Evolutionary conservation across 2,888 invertebrate genomes (phyloP), one percentile per base, ranked within the genome.

Genomic region (Pedicia rivosa): DNA sequence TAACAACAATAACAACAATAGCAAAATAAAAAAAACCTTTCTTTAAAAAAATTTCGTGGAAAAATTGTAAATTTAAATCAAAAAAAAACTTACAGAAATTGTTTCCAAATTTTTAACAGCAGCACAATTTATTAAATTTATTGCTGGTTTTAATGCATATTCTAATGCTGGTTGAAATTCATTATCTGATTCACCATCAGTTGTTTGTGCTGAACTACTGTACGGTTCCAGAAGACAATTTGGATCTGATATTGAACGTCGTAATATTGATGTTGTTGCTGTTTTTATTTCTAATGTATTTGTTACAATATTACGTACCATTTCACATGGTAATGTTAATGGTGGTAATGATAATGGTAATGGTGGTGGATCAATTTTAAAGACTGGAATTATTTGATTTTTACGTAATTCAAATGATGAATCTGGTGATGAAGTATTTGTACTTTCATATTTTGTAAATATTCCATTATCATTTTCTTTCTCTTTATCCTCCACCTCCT

Each of bases 191-290:
- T 32, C 32, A 9, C 17, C 14, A 22, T 32, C 32, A 5, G 32
- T 20, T 4, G 22, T 20, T 22, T 17, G 32, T 22, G 20, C n/a
- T n/a, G n/a, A n/a, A n/a, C n/a, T 12, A 22, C 22, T 22, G 5
- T 13, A 20, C 9, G 32, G 20, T 13, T 9, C n/a, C 10, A 12
- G 19, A 5, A 22, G 14, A 28, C 28, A 26, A 25, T 57, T 56
- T 19, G 56, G 56, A 47, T 59, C 57, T 42, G 59, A 60, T 16
- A 57, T 43, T 4, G 62, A 59, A 15, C 62, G 51, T 3, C 57
- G 52, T 24, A 60, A 40, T 3, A 51, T 50, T 4, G 54, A 50
- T 16, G 60, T 49, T 13, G 57, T 54, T 7, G 61, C 61, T 10
- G 56, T 51, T 36, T 55, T 57, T 16, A 57, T 53, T 36, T 54